phyloP scores from a whole-genome alignment of 2,797 vertebrate genomes.

The Pterois miles region DNA sequence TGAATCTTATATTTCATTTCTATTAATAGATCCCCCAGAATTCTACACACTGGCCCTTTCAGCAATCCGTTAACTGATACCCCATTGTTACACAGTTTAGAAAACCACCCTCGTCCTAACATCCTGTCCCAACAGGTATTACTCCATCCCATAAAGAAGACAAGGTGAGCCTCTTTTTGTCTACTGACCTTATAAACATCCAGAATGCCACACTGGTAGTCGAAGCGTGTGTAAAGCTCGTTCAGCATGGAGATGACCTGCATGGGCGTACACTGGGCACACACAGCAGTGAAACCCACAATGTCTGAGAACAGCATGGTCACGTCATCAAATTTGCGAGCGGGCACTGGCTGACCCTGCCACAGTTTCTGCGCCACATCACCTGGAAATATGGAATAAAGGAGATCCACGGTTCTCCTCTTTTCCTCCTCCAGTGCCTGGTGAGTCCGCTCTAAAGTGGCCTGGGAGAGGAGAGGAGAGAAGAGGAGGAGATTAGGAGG shows the following conservation, averaged over 20 bases:
- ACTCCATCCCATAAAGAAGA: background rate
- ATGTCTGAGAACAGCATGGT: constrained; percentile 99
- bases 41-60: background rate
- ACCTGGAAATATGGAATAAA: constrained; percentile 97
- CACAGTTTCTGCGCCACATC: constrained; percentile 97
- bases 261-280: constrained; percentile 98
- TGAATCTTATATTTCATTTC: too few relatives aligned
- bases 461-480: constrained; percentile 63
- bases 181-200: constrained; percentile 96
- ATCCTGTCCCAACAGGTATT: background rate
- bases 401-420: constrained; percentile 95
- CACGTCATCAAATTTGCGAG: constrained; percentile 97
- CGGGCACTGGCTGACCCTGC: constrained; percentile 95
- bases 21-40: background rate
- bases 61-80: background rate
- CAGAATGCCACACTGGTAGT: constrained; percentile 98
- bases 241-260: constrained; percentile 99
- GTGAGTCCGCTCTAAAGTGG: constrained; percentile 94
- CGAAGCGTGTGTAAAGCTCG: constrained; percentile 96
- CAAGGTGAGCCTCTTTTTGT: background rate
- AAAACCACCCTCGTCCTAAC: background rate
- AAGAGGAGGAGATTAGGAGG: constrained; percentile 10
- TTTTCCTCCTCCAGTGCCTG: constrained; percentile 98
- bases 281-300: constrained; percentile 97
- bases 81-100: background rate